phyloP scores from a whole-genome alignment of 2,888 invertebrate genomes.

The Oscheius sp. region DNA sequence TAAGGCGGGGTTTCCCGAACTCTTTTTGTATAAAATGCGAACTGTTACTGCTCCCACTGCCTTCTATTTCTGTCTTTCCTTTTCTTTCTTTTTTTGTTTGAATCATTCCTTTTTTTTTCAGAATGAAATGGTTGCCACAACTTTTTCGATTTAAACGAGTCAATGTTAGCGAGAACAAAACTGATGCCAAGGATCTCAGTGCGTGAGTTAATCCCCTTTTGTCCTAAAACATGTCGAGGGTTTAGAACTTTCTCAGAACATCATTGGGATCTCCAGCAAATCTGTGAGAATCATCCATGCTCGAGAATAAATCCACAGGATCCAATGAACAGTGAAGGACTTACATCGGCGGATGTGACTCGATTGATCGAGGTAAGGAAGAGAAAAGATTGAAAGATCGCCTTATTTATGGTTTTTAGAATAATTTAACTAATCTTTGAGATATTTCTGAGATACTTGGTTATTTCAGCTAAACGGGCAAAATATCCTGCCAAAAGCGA shows the following conservation, averaged over 20 bases:
- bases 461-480: slow-evolving; percentile 40
- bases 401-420: no score
- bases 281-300: slow-evolving; percentile 18
- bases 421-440: no score
- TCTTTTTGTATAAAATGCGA: neutral
- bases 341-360: slow-evolving; percentile 13
- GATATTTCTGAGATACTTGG: no score
- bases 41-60: neutral
- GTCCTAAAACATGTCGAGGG: neutral
- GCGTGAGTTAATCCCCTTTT: neutral
- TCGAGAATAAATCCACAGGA: slow-evolving; percentile 10
- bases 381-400: no score
- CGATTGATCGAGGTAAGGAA: slow-evolving; percentile 26
- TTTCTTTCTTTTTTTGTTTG: neutral
- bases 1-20: no score
- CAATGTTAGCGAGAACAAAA: neutral
- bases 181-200: slow-evolving; percentile 11
- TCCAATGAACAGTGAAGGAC: slow-evolving; percentile 7
- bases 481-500: slow-evolving; percentile 46
- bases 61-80: neutral
- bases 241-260: slow-evolving; percentile 37
- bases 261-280: slow-evolving; percentile 34
- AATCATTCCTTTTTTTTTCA: neutral
- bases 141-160: slow-evolving; percentile 13
- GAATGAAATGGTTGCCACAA: slow-evolving; percentile 15